These are phyloP conservation scores for Melanotaenia duboulayi DNA, from an alignment of 2,113 vertebrate genomes.

Conservation along the genomic window DNA sequence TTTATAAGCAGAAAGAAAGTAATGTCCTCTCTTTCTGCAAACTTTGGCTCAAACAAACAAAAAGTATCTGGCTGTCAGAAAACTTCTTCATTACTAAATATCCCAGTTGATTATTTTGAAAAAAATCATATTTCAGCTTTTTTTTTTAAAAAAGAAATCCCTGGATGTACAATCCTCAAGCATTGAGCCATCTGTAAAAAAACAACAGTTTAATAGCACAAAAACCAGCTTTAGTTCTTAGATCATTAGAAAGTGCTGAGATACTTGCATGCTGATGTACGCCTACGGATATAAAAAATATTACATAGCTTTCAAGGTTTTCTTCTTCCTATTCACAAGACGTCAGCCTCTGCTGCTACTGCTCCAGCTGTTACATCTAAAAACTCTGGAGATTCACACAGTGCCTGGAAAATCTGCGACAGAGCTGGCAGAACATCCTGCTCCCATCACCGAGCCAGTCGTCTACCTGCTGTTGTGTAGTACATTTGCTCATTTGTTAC, in stretches of 20 bases:
- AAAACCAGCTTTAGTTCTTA: conserved; percentile 12
- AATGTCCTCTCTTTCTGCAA: background rate
- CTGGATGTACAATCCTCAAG: background rate
- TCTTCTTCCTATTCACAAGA: conserved; percentile 20
- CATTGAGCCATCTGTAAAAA: conserved; percentile 29
- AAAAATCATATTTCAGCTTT: background rate
- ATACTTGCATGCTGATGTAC: background rate
- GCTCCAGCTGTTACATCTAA: conserved; percentile 12
- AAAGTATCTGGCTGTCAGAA: background rate
- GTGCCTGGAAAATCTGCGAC: background rate
- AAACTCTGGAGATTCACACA: background rate
- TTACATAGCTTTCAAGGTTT: background rate
- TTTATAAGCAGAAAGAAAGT: conserved; percentile 3
- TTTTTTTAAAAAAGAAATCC: too few relatives aligned
- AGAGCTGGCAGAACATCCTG: conserved; percentile 40
- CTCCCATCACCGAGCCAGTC: conserved; percentile 19
- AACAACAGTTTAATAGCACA: conserved; percentile 35
- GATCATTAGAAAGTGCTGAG: conserved; percentile 14
- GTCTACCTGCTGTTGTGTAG: conserved; percentile 1
- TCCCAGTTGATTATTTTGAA: background rate
- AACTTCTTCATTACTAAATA: conserved; percentile 9
- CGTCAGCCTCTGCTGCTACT: conserved; percentile 4
- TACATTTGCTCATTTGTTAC: conserved; percentile 3
- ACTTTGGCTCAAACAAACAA: background rate
- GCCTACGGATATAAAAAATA: conserved; percentile 15